A percentile compares a stretch with the other conserved stretches of the same genome.
These are phyloP conservation scores for Bettongia penicillata DNA, from an alignment of 2,113 vertebrate species.

Conservation along the genomic window DNA sequence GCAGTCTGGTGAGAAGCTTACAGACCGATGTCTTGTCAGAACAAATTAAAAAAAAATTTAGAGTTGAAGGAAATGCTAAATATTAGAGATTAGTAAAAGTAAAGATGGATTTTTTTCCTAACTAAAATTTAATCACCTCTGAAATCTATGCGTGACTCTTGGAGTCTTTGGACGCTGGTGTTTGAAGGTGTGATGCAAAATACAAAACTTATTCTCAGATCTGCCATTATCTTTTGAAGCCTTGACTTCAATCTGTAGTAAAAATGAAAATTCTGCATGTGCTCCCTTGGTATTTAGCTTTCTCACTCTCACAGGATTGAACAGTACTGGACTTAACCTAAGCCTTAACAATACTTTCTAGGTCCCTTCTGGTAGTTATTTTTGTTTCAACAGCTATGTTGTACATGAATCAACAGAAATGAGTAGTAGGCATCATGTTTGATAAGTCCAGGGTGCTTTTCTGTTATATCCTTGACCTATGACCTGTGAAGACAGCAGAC, in stretches of 20 bases:
- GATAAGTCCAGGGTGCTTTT: no score
- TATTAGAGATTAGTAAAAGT: neutral
- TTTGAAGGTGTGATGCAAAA: no score
- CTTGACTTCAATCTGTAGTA: neutral
- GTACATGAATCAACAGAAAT: no score
- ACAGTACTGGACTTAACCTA: neutral
- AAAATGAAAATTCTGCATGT: neutral
- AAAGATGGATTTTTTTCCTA: neutral
- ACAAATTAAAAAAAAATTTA: neutral
- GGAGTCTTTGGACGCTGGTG: no score
- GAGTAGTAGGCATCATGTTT: no score
- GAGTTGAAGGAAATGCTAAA: neutral
- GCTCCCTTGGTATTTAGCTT: neutral
- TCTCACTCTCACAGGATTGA: neutral
- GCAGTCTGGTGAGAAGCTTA: no score
- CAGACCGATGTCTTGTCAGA: no score
- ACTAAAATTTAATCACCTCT: neutral
- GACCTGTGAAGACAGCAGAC: no score
- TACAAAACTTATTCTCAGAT: neutral
- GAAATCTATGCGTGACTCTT: neutral
- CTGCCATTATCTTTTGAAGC: neutral
- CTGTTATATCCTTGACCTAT: no score
- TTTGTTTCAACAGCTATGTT: neutral
- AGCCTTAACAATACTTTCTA: neutral
- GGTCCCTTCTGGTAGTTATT: neutral